Percentiles rank a stretch among this genome's conserved stretches.
These are phyloP conservation scores for Cistogaster globosa DNA, from an alignment of 2,888 invertebrate genomes.

Conservation along the genomic window DNA sequence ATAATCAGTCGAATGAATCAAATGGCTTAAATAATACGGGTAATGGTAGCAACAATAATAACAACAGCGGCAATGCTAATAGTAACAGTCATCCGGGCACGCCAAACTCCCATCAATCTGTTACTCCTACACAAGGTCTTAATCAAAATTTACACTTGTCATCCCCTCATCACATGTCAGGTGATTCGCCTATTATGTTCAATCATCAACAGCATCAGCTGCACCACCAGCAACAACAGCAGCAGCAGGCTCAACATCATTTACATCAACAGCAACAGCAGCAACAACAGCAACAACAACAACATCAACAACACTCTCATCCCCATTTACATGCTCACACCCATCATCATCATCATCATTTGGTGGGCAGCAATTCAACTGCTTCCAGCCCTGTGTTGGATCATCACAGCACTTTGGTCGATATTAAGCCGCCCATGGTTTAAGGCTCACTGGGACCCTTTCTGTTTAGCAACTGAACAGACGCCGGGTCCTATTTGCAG, in stretches of 20 bases:
- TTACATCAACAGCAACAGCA: constrained; percentile 77
- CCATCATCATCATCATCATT: constrained; percentile 79
- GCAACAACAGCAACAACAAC: constrained; percentile 75
- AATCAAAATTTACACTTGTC: constrained; percentile 80
- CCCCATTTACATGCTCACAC: constrained; percentile 76
- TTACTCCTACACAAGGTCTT: constrained; percentile 75
- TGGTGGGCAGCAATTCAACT: constrained; percentile 79
- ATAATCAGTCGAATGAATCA: constrained; percentile 86
- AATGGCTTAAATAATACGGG: constrained; percentile 76
- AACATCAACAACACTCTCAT: constrained; percentile 75
- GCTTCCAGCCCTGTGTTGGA: constrained; percentile 86
- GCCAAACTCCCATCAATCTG: constrained; percentile 79
- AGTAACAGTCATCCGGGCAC: constrained; percentile 81
- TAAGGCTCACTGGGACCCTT: constrained; percentile 88
- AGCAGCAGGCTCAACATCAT: constrained; percentile 76
- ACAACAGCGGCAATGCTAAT: constrained; percentile 75
- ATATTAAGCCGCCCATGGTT: constrained; percentile 87
- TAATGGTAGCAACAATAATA: constrained; percentile 75
- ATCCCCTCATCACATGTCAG: constrained; percentile 82
- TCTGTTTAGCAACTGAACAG: constrained; percentile 80
- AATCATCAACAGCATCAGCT: constrained; percentile 81
- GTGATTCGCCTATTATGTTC: constrained; percentile 82
- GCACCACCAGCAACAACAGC: constrained; percentile 77
- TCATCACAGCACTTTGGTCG: constrained; percentile 85
- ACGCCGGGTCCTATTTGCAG: constrained; percentile 69